Conservation (phyloP, 2,797 vertebrate species). For the Bradypodion ventrale region DNA sequence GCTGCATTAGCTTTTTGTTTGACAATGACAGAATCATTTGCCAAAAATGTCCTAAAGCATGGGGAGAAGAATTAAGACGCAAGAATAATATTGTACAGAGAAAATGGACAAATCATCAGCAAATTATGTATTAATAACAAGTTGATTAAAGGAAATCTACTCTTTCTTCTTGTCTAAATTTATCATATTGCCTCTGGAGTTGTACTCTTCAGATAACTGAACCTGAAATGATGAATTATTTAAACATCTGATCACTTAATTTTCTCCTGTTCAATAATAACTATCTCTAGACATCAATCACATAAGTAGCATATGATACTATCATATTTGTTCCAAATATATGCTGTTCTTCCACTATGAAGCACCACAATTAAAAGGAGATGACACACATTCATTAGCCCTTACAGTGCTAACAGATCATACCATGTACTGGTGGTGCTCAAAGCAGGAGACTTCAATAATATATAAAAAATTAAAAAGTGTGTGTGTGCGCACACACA, state of each 20-base stretch:
- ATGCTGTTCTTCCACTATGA: slow-evolving; percentile 24
- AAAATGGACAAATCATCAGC: not conserved
- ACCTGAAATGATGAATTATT: slow-evolving; percentile 39
- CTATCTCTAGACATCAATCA: not conserved
- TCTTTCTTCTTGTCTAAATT: slow-evolving; percentile 53
- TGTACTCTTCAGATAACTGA: slow-evolving; percentile 33
- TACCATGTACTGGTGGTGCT: not conserved
- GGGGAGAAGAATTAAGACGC: not conserved
- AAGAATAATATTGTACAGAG: not conserved
- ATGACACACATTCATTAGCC: not conserved
- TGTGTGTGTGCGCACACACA: too few species aligned
- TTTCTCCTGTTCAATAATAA: slow-evolving; percentile 3
- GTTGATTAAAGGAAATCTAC: slow-evolving; percentile 43
- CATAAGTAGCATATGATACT: slow-evolving; percentile 32
- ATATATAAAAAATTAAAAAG: too few species aligned
- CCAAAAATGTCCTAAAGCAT: not conserved
- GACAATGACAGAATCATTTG: not conserved
- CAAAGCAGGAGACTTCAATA: not conserved
- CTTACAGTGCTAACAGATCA: slow-evolving; percentile 5
- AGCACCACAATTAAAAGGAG: not conserved
- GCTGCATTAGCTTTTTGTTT: not conserved
- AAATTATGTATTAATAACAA: slow-evolving; percentile 29
- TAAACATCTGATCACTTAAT: slow-evolving; percentile 24
- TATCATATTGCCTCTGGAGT: slow-evolving; percentile 25
- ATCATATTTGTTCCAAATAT: slow-evolving; percentile 45